Evolutionary conservation across 1,140 invertebrate species (phyloP).

Genomic region (Cherax destructor): DNA sequence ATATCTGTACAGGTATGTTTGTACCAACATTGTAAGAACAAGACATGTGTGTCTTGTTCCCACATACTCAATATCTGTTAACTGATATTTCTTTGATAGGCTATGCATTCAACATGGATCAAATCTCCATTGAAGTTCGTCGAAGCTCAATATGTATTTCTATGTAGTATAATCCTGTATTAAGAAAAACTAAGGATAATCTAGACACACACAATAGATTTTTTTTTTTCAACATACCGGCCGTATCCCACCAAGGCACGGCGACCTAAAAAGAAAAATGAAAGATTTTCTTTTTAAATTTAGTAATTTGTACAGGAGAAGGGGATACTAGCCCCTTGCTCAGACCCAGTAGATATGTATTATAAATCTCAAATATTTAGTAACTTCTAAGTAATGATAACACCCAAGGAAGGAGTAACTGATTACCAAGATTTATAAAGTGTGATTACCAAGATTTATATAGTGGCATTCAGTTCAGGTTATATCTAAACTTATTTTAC

Average conservation of each 20-base stretch:
- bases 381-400: neutral
- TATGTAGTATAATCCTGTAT: neutral
- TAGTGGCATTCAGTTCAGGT: neutral
- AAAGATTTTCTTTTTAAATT: too few species aligned
- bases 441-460: neutral
- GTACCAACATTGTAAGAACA: too few species aligned
- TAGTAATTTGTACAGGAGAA: too few species aligned
- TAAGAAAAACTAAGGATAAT: neutral
- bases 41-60: too few species aligned
- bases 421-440: neutral
- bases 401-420: slow-evolving; percentile 3
- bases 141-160: neutral
- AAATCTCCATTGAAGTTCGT: neutral
- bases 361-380: neutral
- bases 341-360: neutral
- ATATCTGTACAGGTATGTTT: neutral
- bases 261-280: too few species aligned
- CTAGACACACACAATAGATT: neutral
- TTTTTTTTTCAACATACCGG: too few species aligned
- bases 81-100: neutral
- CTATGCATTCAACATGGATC: neutral
- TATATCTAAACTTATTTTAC: neutral
- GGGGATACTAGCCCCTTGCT: too few species aligned
- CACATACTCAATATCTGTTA: too few species aligned
- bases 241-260: too few species aligned